A percentile compares a stretch with the other conserved stretches of the same genome.
These are phyloP conservation scores for Zootermopsis nevadensis DNA, from an alignment of 2,888 invertebrate species.

Conservation along the genomic window DNA sequence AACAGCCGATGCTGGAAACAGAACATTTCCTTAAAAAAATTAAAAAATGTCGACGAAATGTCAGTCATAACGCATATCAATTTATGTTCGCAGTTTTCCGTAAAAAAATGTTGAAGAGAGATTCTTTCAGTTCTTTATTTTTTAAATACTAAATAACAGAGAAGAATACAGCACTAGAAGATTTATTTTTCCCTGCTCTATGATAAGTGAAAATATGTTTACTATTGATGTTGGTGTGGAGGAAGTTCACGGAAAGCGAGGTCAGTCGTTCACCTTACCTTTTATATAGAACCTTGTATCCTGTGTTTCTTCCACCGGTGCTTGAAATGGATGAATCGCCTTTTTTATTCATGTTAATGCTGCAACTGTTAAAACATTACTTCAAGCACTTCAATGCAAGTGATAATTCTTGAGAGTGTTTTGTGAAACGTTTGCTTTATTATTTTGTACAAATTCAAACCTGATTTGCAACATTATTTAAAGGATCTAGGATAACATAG, in stretches of 20 bases:
- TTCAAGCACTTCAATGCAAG: too few species aligned
- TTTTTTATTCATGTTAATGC: too few species aligned
- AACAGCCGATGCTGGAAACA: background rate
- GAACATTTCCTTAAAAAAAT: background rate
- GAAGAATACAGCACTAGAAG: background rate
- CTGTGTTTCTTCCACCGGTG: background rate
- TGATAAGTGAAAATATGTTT: background rate
- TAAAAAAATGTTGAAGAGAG: background rate
- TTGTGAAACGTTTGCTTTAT: too few species aligned
- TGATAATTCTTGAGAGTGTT: too few species aligned
- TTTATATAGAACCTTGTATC: background rate
- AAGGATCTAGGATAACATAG: too few species aligned
- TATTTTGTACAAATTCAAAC: too few species aligned
- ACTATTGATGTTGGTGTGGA: background rate
- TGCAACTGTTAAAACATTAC: too few species aligned
- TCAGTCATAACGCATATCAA: background rate
- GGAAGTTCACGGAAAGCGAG: background rate
- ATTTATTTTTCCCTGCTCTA: background rate
- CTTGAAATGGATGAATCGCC: background rate
- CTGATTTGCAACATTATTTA: too few species aligned
- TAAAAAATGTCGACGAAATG: background rate
- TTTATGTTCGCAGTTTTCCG: background rate
- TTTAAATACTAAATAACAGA: background rate
- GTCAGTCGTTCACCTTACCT: constrained; percentile 14
- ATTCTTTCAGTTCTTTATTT: background rate